Evolutionary conservation across 2,888 invertebrate species (phyloP).

Genomic region (Gandaritis pyraliata): DNA sequence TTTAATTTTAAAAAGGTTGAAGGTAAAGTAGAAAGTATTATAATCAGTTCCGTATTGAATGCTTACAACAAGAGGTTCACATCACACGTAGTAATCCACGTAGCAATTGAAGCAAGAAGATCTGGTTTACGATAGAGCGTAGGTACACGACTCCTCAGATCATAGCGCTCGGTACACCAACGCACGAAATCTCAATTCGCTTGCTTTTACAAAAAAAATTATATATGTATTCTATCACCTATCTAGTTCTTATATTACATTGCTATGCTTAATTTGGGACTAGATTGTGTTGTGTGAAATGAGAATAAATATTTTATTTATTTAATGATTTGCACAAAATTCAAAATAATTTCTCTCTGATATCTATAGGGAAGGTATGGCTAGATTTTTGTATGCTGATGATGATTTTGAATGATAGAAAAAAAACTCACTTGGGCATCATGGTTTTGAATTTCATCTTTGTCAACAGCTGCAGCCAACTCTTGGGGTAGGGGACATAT

Average conservation of each 20-base stretch:
- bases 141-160: slow-evolving; percentile 65
- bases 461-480: slow-evolving; percentile 79
- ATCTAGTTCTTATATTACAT: too few species aligned
- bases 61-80: slow-evolving; percentile 61
- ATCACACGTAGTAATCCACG: slow-evolving; percentile 72
- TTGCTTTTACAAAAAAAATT: slow-evolving; percentile 47
- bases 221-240: too few species aligned
- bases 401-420: too few species aligned
- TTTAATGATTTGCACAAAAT: too few species aligned
- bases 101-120: slow-evolving; percentile 73
- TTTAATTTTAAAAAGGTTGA: neutral
- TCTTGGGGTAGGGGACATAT: slow-evolving; percentile 87
- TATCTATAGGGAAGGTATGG: too few species aligned
- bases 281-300: too few species aligned
- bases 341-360: too few species aligned
- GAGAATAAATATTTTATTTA: too few species aligned
- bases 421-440: slow-evolving; percentile 57
- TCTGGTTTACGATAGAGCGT: slow-evolving; percentile 69
- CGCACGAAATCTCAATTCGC: slow-evolving; percentile 81
- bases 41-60: slow-evolving; percentile 68
- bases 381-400: too few species aligned
- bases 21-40: too few species aligned
- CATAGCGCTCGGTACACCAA: slow-evolving; percentile 66
- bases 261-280: too few species aligned
- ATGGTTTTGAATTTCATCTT: slow-evolving; percentile 60